A percentile compares a stretch with the other conserved stretches of the same genome.
phyloP scores from a whole-genome alignment of 2,888 invertebrate genomes.

The Cactoblastis cactorum region DNA sequence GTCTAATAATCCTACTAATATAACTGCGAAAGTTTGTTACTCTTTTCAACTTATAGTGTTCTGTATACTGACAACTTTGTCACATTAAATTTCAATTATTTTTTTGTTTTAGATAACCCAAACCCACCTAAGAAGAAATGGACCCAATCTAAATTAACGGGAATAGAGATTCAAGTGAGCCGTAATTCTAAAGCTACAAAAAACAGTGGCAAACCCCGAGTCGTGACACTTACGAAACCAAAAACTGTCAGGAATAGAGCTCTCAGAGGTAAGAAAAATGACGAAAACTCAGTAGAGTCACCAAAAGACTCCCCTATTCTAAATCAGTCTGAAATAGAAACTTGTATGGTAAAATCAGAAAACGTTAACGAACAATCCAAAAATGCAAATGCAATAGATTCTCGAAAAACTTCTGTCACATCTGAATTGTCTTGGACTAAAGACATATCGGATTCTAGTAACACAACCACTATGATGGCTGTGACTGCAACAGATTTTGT shows the following conservation, averaged over 20 bases:
- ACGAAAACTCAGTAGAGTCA: background rate
- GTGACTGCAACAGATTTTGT: constrained; percentile 41
- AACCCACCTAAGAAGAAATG: constrained; percentile 6
- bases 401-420: constrained; percentile 34
- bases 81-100: background rate
- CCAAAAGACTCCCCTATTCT: constrained; percentile 13
- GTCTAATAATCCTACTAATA: too few relatives aligned
- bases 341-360: background rate
- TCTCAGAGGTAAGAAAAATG: constrained; percentile 21
- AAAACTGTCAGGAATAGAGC: background rate
- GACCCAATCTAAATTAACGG: constrained; percentile 8
- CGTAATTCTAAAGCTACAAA: background rate
- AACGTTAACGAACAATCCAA: background rate
- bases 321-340: too few relatives aligned
- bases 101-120: background rate
- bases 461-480: constrained; percentile 47
- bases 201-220: background rate
- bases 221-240: background rate
- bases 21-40: too few relatives aligned
- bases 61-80: background rate
- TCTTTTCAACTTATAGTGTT: background rate
- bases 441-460: constrained; percentile 56
- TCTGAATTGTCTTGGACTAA: constrained; percentile 57
- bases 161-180: constrained; percentile 1
- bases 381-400: constrained; percentile 20